phyloP scores from a whole-genome alignment of 30 jellyfish, hydroid and myxozoan genomes.

The Aurelia aurita region DNA sequence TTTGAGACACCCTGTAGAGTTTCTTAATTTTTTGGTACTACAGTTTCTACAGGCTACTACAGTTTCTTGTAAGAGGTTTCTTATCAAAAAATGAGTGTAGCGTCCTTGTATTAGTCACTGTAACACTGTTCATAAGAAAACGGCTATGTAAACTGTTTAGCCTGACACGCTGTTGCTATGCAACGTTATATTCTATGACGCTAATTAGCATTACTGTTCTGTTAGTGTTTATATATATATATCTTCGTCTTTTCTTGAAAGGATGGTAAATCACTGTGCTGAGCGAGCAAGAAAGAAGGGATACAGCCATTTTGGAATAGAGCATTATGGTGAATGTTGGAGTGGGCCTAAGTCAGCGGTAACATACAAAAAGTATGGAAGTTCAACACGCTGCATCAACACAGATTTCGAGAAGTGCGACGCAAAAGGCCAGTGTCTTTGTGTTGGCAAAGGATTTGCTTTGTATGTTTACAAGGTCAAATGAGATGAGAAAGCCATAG shows the following conservation, averaged over 20 bases:
- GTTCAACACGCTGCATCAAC: constrained; percentile 38
- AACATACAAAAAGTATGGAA: constrained; percentile 47
- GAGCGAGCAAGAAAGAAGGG: constrained; percentile 48
- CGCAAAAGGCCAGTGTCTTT: constrained; percentile 31
- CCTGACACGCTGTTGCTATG: too few species aligned
- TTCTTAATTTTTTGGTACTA: too few species aligned
- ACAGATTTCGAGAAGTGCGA: constrained; percentile 36
- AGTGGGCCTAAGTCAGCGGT: constrained; percentile 34
- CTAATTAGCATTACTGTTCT: too few species aligned
- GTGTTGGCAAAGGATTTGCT: constrained; percentile 41
- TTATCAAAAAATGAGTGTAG: too few species aligned
- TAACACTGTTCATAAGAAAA: too few species aligned
- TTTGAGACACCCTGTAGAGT: too few species aligned
- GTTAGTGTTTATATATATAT: too few species aligned
- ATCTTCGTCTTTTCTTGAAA: not conserved
- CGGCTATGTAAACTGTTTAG: too few species aligned
- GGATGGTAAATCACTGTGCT: constrained; percentile 57
- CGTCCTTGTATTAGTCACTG: too few species aligned
- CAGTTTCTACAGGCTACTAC: too few species aligned
- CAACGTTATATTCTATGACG: too few species aligned
- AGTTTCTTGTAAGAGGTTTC: too few species aligned
- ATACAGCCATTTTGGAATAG: constrained; percentile 55
- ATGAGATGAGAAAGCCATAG: not conserved
- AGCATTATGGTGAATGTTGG: constrained; percentile 70
- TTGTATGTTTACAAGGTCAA: constrained; percentile 30